These are phyloP conservation scores for Athene noctua DNA, from an alignment of 2,113 vertebrate species.

Conservation along the genomic window DNA sequence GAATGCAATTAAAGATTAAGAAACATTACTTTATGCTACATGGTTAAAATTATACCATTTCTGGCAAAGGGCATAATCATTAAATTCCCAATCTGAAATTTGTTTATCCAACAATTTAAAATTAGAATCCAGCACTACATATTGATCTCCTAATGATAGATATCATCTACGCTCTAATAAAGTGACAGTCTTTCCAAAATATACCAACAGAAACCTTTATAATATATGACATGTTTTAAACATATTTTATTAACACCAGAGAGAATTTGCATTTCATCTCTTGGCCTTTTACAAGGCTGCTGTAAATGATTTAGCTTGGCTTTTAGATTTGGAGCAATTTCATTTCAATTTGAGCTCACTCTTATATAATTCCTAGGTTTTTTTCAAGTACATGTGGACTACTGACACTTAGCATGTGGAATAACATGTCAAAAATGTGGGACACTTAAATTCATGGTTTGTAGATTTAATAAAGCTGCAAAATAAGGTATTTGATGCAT, in stretches of 20 bases:
- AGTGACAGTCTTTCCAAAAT: constrained; percentile 60
- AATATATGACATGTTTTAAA: constrained; percentile 54
- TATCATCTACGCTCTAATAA: constrained; percentile 52
- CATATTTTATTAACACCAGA: constrained; percentile 60
- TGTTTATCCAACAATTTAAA: constrained; percentile 56
- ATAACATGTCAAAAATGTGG: constrained; percentile 64
- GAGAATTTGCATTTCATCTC: constrained; percentile 66
- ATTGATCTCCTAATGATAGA: constrained; percentile 65
- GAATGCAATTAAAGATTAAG: constrained; percentile 7
- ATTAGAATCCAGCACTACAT: constrained; percentile 38
- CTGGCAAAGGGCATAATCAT: constrained; percentile 20
- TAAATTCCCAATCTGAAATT: not conserved
- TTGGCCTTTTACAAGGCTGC: constrained; percentile 7
- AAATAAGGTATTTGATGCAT: constrained; percentile 53
- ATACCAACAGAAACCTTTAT: constrained; percentile 47
- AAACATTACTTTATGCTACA: not conserved
- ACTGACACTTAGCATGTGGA: constrained; percentile 41
- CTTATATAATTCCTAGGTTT: constrained; percentile 58
- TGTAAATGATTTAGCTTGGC: constrained; percentile 46
- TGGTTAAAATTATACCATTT: constrained; percentile 42
- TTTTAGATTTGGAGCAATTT: constrained; percentile 67
- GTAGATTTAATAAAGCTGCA: constrained; percentile 45
- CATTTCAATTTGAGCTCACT: constrained; percentile 59
- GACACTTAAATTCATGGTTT: constrained; percentile 48
- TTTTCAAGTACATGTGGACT: constrained; percentile 47